Conservation (phyloP, 2,888 invertebrate species). For the Smittia aterrima region DNA sequence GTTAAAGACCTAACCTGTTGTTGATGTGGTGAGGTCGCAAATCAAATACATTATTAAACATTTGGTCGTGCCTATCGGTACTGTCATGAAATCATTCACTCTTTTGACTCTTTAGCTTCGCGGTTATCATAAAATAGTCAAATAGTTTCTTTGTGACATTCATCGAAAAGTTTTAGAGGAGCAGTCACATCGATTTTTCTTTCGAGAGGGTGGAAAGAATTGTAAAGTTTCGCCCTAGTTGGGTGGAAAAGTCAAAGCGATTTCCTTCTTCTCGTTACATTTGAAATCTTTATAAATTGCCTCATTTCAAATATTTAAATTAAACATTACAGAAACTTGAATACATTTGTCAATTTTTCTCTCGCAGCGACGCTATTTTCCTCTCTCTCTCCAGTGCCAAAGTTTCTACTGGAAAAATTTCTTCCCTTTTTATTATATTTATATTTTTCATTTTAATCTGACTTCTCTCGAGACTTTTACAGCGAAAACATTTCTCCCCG, state of each 20-base stretch:
- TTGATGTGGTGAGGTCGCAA: background rate
- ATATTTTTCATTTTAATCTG: constrained; percentile 27
- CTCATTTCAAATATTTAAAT: constrained; percentile 40
- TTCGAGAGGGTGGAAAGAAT: background rate
- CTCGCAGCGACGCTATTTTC: constrained; percentile 18
- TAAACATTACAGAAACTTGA: constrained; percentile 28
- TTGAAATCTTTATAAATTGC: constrained; percentile 41
- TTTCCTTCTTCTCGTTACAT: background rate
- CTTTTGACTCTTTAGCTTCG: background rate
- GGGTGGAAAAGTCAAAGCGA: background rate
- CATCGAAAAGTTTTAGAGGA: too few relatives aligned
- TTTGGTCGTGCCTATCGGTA: background rate
- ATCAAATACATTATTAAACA: constrained; percentile 32
- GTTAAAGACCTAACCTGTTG: constrained; percentile 23
- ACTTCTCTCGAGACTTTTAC: constrained; percentile 16
- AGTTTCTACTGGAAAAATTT: background rate
- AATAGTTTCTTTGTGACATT: background rate
- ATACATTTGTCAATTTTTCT: constrained; percentile 38
- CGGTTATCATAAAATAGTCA: background rate
- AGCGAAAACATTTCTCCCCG: background rate
- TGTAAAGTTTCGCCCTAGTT: background rate
- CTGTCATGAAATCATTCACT: background rate
- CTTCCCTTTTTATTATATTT: constrained; percentile 12
- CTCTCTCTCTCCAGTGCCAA: background rate
- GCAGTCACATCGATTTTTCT: background rate